Conservation (phyloP, 2,797 vertebrate species). For the Apodemus agrarius region DNA sequence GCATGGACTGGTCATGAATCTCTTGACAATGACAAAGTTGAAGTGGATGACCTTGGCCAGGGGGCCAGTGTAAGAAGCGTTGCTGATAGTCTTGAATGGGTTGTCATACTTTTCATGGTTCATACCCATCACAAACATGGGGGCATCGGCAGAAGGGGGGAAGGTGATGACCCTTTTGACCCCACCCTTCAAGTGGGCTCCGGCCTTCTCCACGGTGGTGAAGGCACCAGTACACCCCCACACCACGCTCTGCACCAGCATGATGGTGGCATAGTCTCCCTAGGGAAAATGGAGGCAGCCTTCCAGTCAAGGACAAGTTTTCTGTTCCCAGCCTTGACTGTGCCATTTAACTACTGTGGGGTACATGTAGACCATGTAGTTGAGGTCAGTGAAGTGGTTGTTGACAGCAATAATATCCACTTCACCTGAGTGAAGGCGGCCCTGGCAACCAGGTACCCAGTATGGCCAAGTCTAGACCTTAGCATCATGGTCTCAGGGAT, state of each 20-base stretch:
- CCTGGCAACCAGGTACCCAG: not conserved
- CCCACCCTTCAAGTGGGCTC: not conserved
- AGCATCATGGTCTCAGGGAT: not conserved
- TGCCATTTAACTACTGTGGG: not conserved
- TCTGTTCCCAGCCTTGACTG: not conserved
- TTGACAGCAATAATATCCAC: not conserved
- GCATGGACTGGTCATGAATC: not conserved
- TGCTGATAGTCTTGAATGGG: not conserved
- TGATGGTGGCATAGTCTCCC: not conserved
- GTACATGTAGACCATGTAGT: not conserved
- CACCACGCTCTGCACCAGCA: not conserved
- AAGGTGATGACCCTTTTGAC: not conserved
- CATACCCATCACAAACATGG: not conserved
- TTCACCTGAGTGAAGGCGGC: not conserved
- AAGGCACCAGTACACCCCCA: not conserved
- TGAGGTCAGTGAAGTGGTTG: not conserved
- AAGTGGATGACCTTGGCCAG: not conserved
- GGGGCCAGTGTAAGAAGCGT: not conserved
- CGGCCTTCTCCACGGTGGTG: not conserved
- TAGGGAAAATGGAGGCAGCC: not conserved
- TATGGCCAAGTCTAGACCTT: not conserved
- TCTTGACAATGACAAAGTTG: not conserved
- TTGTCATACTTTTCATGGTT: not conserved
- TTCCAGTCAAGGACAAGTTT: not conserved
- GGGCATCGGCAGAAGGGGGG: not conserved